Conservation (phyloP, 2,888 invertebrate species). For the Phoronis australis region DNA sequence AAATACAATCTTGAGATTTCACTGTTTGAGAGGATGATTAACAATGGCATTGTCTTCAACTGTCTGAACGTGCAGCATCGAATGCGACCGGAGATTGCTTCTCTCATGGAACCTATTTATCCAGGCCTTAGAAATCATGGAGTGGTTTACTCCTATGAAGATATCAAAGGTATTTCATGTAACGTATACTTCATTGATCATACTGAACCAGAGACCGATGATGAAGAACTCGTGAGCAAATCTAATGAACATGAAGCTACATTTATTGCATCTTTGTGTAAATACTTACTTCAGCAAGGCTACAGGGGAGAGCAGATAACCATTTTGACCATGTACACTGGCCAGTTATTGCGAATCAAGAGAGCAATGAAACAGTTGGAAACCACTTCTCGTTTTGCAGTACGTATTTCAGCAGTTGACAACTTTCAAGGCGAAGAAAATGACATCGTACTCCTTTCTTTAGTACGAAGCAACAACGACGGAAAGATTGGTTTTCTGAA, state of each 20-base stretch:
- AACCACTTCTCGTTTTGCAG: slow-evolving; percentile 17
- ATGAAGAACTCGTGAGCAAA: slow-evolving; percentile 32
- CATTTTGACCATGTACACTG: slow-evolving; percentile 43
- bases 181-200: slow-evolving; percentile 45
- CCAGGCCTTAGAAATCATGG: slow-evolving; percentile 31
- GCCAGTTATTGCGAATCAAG: slow-evolving; percentile 33
- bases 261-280: slow-evolving; percentile 29
- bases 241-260: slow-evolving; percentile 41
- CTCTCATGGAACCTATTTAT: slow-evolving; percentile 37
- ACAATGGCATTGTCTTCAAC: slow-evolving; percentile 62
- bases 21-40: slow-evolving; percentile 75
- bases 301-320: slow-evolving; percentile 38
- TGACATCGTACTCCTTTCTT: slow-evolving; percentile 46
- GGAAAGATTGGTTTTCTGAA: slow-evolving; percentile 42
- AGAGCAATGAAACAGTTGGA: slow-evolving; percentile 25
- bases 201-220: slow-evolving; percentile 22
- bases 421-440: slow-evolving; percentile 51
- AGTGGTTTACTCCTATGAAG: slow-evolving; percentile 22
- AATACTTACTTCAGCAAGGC: slow-evolving; percentile 42
- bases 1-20: slow-evolving; percentile 70
- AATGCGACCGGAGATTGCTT: slow-evolving; percentile 47
- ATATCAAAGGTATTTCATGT: slow-evolving; percentile 31
- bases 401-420: slow-evolving; percentile 34
- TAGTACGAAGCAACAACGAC: slow-evolving; percentile 43
- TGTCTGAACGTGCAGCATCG: slow-evolving; percentile 61